Evolutionary conservation across 2,113 vertebrate genomes (phyloP).

Genomic region (Chascanopsetta lugubris): DNA sequence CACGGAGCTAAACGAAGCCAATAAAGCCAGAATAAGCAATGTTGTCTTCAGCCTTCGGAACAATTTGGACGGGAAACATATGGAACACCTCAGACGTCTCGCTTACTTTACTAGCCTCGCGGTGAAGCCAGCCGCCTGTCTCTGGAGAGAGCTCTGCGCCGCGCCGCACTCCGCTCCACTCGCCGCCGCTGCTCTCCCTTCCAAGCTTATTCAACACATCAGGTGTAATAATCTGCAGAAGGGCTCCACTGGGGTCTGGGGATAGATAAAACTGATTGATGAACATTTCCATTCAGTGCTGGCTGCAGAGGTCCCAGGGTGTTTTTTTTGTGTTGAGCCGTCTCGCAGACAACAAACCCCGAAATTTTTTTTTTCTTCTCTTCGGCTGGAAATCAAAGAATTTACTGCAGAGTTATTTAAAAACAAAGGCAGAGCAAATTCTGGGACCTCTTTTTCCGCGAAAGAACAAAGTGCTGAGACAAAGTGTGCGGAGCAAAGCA

Average conservation of each 20-base stretch:
- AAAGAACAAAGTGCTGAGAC: conserved; percentile 71
- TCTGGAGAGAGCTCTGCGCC: conserved; percentile 48
- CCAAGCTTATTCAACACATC: conserved; percentile 74
- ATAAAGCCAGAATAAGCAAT: conserved; percentile 61
- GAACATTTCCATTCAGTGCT: conserved; percentile 62
- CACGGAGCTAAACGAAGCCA: conserved; percentile 34
- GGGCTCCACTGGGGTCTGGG: conserved; percentile 37
- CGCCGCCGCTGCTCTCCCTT: conserved; percentile 42
- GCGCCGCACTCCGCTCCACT: conserved; percentile 63
- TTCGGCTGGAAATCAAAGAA: conserved; percentile 58
- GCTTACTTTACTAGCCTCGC: conserved; percentile 62
- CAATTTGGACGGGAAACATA: conserved; percentile 59
- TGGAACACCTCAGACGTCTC: conserved; percentile 71
- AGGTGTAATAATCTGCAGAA: conserved; percentile 67
- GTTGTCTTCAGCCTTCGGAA: conserved; percentile 58
- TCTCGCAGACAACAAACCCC: conserved; percentile 29
- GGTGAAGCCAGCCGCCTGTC: conserved; percentile 61
- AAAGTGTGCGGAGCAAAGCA: conserved; percentile 66
- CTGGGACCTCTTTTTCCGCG: conserved; percentile 37
- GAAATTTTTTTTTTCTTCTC: conserved; percentile 58
- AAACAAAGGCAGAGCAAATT: conserved; percentile 53
- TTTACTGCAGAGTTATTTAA: conserved; percentile 57
- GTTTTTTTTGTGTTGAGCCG: conserved; percentile 18
- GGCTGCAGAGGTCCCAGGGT: conserved; percentile 8
- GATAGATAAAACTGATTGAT: conserved; percentile 70